These are phyloP conservation scores for Musca vetustissima DNA, from an alignment of 1,140 invertebrate species.

Conservation along the genomic window DNA sequence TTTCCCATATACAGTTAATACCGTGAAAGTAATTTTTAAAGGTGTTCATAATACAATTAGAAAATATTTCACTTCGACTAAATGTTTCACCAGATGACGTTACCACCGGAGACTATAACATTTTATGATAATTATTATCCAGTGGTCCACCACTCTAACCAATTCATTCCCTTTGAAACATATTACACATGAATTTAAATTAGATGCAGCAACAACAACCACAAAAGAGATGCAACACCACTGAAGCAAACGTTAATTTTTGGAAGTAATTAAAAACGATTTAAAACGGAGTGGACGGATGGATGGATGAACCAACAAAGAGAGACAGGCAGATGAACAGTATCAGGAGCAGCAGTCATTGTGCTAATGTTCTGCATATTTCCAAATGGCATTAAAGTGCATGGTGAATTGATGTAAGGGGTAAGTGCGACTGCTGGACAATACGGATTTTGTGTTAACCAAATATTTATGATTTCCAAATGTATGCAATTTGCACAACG, in stretches of 20 bases:
- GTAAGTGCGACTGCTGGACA: too few species aligned
- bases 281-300: neutral
- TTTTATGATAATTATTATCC: slow-evolving; percentile 19
- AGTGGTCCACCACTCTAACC: neutral
- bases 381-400: too few species aligned
- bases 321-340: neutral
- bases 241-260: neutral
- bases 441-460: too few species aligned
- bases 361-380: too few species aligned
- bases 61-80: slow-evolving; percentile 5
- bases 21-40: too few species aligned
- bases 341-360: too few species aligned
- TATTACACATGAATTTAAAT: neutral
- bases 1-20: too few species aligned
- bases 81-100: slow-evolving; percentile 15
- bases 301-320: neutral
- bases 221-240: neutral
- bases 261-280: slow-evolving; percentile 16
- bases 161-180: neutral
- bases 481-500: too few species aligned
- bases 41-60: neutral
- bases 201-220: neutral
- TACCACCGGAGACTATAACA: neutral
- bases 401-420: too few species aligned
- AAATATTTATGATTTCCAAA: too few species aligned